Conservation (phyloP, 1,140 invertebrate species). For the Listronotus oregonensis region DNA sequence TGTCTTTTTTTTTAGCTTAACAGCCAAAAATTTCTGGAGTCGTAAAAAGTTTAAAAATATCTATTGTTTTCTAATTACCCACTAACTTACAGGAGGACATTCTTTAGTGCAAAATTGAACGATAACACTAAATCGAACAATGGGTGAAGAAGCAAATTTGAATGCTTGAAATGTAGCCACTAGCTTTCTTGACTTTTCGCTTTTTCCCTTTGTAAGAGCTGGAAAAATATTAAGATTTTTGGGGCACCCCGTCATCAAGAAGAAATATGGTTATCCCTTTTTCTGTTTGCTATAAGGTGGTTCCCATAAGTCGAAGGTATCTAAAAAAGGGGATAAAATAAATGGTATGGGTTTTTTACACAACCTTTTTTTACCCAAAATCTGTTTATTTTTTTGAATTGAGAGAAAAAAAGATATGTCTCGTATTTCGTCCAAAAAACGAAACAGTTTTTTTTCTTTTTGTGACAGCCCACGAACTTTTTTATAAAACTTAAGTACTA, state of each 20-base stretch:
- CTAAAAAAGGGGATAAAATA: constrained; percentile 33
- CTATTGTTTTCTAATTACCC: too few relatives aligned
- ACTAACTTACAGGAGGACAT: constrained; percentile 49
- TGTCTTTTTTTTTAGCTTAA: too few relatives aligned
- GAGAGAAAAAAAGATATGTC: too few relatives aligned
- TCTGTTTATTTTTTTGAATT: too few relatives aligned
- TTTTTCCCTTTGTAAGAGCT: constrained; percentile 48
- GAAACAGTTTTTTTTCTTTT: too few relatives aligned
- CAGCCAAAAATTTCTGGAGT: too few relatives aligned
- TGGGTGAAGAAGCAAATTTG: constrained; percentile 58
- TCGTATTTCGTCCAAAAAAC: too few relatives aligned
- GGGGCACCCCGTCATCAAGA: constrained; percentile 66
- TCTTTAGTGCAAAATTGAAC: constrained; percentile 57
- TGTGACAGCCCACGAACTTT: too few relatives aligned
- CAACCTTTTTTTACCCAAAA: too few relatives aligned
- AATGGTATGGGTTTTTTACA: too few relatives aligned
- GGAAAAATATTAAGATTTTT: constrained; percentile 61
- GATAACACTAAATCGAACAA: constrained; percentile 59
- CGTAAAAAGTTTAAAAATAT: too few relatives aligned
- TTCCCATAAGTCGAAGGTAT: constrained; percentile 59
- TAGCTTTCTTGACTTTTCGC: constrained; percentile 51
- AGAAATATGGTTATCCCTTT: constrained; percentile 59
- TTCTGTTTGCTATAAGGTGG: constrained; percentile 60
- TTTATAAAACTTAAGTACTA: too few relatives aligned
- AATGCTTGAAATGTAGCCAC: constrained; percentile 59